phyloP scores from a whole-genome alignment of 2,797 vertebrate species.

The Sebastes nivosus region DNA sequence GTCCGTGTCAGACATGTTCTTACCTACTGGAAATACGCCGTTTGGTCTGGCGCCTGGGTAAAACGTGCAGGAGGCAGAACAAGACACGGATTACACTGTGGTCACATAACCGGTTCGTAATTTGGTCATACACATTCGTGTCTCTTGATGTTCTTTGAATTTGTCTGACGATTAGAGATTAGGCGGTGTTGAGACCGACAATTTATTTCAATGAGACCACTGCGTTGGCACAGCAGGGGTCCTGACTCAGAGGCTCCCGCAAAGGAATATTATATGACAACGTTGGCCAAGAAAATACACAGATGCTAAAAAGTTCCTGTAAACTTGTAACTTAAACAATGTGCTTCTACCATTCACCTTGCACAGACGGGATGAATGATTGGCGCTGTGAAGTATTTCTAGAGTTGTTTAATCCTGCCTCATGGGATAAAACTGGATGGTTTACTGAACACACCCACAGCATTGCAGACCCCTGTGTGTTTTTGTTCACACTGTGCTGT shows the following conservation, averaged over 20 bases:
- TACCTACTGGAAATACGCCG: too few species aligned
- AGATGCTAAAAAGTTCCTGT: neutral
- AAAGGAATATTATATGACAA: too few species aligned
- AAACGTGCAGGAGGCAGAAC: too few species aligned
- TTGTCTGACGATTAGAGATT: too few species aligned
- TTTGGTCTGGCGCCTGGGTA: too few species aligned
- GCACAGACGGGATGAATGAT: neutral
- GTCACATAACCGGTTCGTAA: too few species aligned
- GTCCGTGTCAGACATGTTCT: too few species aligned
- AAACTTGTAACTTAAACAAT: neutral
- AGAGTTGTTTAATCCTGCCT: neutral
- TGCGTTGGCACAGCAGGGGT: neutral
- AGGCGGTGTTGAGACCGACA: too few species aligned
- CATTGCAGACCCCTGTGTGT: neutral
- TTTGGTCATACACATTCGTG: too few species aligned
- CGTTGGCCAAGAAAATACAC: neutral
- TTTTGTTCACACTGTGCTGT: neutral
- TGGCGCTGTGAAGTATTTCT: neutral
- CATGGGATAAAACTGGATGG: neutral
- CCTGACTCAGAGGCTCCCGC: neutral
- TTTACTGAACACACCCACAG: conserved; percentile 1
- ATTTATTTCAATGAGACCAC: neutral
- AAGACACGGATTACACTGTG: too few species aligned
- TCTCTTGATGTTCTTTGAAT: too few species aligned
- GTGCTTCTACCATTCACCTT: neutral